Base-by-base conservation (phyloP, 2,113 vertebrate species). In the Onychorhynchus coronatus region DNA sequence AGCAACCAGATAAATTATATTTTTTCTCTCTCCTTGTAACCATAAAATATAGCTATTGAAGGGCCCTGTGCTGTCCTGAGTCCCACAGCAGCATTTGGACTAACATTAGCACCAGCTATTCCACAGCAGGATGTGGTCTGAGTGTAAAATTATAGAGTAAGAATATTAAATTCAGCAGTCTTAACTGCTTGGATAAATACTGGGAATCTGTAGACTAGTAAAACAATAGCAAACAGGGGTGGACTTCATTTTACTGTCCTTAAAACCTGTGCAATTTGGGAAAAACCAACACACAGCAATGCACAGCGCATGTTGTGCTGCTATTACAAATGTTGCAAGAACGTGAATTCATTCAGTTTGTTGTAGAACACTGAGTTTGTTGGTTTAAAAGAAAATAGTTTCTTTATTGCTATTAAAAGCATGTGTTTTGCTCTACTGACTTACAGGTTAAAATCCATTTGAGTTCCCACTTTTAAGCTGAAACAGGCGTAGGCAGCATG, bases 1-100 rank as follows among this genome's bases (percentile, higher is more conserved):
- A 93, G 91, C 88, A 81, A 84, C 68, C 88, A 94, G 95, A 95
- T 95, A 92, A 96, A 96, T 97, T 92, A 93, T 91, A 90, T 72
- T 83, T 97, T 94, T 90, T 56, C 85, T 90, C 79, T 92, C 92
- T 94, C 79, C 93, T 89, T 95, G 76, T 78, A 96, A 77, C 95
- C 56, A 27, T 96, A 92, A 97, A 97, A 96, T 92, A 90, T 8
- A 95, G 85, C 83, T 84, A 91, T 93, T 95, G 92, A 93, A 94
- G 75, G 76, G 76, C 95, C 65, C n/a, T 88, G 44, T 53, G 74
- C 93, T 86, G 39, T 93, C 95, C 79, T 33, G 8, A 93, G 86
- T 93, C 85, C 92, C 95, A 65, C 71, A 70, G 79, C 93, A 96
- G 88, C 68, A 46, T 94, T 94, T 91, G 92, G 76, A 81, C 76